Evolutionary conservation across 2,113 vertebrate species (phyloP).

Genomic region (Girardinichthys multiradiatus): DNA sequence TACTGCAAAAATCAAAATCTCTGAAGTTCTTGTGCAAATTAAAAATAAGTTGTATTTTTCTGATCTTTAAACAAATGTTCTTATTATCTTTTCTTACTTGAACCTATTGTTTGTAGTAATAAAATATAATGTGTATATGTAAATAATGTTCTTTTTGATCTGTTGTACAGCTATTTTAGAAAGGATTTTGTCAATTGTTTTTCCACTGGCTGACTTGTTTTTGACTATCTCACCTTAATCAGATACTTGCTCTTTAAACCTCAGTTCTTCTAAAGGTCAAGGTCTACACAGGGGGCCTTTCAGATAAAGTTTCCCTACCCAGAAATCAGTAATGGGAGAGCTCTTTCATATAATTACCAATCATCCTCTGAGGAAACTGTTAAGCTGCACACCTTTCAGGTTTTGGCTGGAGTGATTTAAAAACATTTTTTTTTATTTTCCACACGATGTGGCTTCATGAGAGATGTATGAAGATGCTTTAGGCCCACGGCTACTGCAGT

Average conservation of each 20-base stretch:
- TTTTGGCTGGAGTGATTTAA: conserved; percentile 4
- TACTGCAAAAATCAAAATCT: background rate
- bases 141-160: background rate
- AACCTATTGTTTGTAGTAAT: background rate
- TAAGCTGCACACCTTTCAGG: conserved; percentile 4
- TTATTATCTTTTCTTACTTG: background rate
- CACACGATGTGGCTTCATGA: conserved; percentile 26
- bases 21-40: background rate
- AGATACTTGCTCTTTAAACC: background rate
- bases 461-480: conserved; percentile 42
- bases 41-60: background rate
- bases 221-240: background rate
- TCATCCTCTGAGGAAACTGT: conserved; percentile 27
- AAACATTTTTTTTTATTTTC: background rate
- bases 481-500: conserved; percentile 29
- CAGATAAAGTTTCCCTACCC: background rate
- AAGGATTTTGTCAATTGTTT: background rate
- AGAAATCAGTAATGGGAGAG: conserved; percentile 9
- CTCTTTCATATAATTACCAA: conserved; percentile 10
- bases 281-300: background rate
- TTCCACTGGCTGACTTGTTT: background rate
- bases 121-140: background rate
- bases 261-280: background rate
- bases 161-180: background rate
- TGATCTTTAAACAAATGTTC: background rate